Conservation (phyloP, 2,888 invertebrate genomes). For the Trypoxylon attenuatum region DNA sequence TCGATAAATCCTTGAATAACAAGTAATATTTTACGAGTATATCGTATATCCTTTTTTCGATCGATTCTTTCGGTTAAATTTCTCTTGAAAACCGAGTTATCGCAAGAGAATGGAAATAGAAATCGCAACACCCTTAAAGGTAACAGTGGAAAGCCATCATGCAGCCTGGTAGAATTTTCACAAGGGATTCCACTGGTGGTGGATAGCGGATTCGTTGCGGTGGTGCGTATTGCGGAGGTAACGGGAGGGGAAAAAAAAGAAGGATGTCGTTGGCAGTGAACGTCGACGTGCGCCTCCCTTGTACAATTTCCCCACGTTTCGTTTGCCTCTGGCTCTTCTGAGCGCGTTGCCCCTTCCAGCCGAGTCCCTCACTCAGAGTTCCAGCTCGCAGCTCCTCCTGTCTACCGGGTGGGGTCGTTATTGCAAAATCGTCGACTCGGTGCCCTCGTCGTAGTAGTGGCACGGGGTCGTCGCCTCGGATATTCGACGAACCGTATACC, state of each 20-base stretch:
- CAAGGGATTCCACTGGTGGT: neutral
- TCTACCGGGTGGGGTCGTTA: slow-evolving; percentile 31
- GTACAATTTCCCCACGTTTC: no score
- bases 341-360: neutral
- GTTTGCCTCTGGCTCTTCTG: neutral
- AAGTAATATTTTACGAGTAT: no score
- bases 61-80: no score
- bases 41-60: no score
- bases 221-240: neutral
- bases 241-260: neutral
- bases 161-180: no score
- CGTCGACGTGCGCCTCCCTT: neutral
- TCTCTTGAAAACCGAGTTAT: no score
- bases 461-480: slow-evolving; percentile 52
- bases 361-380: neutral
- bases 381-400: neutral
- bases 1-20: no score
- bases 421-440: slow-evolving; percentile 32
- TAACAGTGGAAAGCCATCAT: no score
- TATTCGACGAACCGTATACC: slow-evolving; percentile 57
- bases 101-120: no score
- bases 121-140: no score
- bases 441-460: slow-evolving; percentile 16
- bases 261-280: neutral
- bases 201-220: neutral